Evolutionary conservation across 2,888 invertebrate genomes (phyloP).

Genomic region (Xestia ashworthii): DNA sequence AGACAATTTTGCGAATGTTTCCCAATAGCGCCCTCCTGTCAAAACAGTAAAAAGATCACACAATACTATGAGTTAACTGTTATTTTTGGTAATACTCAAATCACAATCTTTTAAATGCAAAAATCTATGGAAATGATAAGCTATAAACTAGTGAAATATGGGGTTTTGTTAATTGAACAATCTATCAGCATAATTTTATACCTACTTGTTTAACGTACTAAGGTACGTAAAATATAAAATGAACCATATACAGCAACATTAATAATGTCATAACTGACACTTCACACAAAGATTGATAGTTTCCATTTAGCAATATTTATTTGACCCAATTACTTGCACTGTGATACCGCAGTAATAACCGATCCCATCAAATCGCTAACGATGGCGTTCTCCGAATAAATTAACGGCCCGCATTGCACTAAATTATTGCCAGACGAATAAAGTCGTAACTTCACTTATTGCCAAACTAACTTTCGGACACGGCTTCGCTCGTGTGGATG

Average conservation of each 20-base stretch:
- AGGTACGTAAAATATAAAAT: constrained; percentile 9
- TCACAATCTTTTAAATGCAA: background rate
- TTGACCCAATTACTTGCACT: constrained; percentile 62
- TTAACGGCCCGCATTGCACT: constrained; percentile 49
- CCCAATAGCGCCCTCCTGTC: background rate
- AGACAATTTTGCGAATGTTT: background rate
- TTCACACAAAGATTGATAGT: constrained; percentile 47
- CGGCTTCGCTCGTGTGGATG: background rate
- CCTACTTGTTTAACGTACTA: background rate
- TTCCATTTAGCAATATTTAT: constrained; percentile 47
- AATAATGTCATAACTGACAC: constrained; percentile 32
- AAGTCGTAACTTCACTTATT: constrained; percentile 28
- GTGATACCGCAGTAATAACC: constrained; percentile 40
- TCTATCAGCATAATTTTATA: background rate
- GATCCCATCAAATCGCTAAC: constrained; percentile 51
- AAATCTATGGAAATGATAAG: background rate
- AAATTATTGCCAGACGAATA: constrained; percentile 24
- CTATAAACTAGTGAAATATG: background rate
- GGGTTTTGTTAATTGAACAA: background rate
- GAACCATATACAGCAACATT: constrained; percentile 5
- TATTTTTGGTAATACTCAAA: too few relatives aligned
- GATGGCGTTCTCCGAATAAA: constrained; percentile 57
- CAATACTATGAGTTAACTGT: background rate
- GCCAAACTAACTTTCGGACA: background rate
- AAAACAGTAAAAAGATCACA: background rate